These are phyloP conservation scores for Drosophila melanosoma DNA, from an alignment of 2,888 invertebrate species.

Conservation along the genomic window DNA sequence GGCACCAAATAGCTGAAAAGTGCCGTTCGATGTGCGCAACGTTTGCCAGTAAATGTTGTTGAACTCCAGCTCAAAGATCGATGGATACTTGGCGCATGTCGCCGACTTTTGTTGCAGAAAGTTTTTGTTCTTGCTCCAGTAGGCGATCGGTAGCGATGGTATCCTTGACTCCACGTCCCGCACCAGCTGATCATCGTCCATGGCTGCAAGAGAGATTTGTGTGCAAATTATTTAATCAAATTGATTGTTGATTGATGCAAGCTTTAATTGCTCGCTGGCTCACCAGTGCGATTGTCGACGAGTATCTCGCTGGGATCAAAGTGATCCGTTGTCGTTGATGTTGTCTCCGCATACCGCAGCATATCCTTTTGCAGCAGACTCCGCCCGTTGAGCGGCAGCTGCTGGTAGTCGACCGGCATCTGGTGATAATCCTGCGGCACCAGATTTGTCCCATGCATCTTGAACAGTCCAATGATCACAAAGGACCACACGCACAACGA, in stretches of 20 bases:
- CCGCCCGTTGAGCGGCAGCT: constrained; percentile 83
- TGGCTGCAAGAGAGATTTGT: constrained; percentile 64
- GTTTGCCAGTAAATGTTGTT: constrained; percentile 98
- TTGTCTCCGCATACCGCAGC: constrained; percentile 82
- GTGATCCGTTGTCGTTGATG: constrained; percentile 85
- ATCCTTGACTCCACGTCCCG: constrained; percentile 91
- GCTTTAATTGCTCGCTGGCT: constrained; percentile 12
- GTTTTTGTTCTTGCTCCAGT: constrained; percentile 93
- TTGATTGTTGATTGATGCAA: background rate
- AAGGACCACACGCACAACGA: constrained; percentile 85
- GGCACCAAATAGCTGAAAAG: constrained; percentile 95
- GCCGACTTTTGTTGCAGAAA: constrained; percentile 86
- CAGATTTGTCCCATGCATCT: constrained; percentile 84
- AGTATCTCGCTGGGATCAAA: constrained; percentile 85
- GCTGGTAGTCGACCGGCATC: constrained; percentile 83
- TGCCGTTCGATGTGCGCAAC: constrained; percentile 92
- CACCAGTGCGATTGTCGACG: constrained; percentile 85
- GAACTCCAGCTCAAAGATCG: constrained; percentile 95
- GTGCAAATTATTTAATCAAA: background rate
- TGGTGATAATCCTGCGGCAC: constrained; percentile 83
- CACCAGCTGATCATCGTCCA: constrained; percentile 90
- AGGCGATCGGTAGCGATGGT: constrained; percentile 93
- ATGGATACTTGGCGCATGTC: constrained; percentile 93
- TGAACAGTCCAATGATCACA: constrained; percentile 84
- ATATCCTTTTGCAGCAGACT: constrained; percentile 84